phyloP scores from a whole-genome alignment of 2,797 vertebrate species.

The Arrhamphus sclerolepis region DNA sequence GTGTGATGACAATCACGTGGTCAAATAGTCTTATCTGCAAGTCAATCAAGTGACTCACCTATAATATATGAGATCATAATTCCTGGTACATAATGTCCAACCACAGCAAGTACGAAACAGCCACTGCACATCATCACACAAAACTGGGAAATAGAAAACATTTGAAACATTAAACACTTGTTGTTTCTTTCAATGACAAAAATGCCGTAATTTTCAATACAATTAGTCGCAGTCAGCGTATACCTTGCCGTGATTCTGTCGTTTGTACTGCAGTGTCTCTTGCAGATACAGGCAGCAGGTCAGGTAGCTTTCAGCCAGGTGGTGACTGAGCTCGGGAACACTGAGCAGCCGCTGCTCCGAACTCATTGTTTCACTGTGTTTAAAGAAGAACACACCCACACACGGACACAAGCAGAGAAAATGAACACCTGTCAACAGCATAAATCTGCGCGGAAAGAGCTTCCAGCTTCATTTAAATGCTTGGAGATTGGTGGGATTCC shows the following conservation, averaged over 20 bases:
- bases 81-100: slow-evolving; percentile 97
- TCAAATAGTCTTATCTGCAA: neutral
- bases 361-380: slow-evolving; percentile 82
- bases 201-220: neutral
- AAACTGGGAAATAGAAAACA: slow-evolving; percentile 82
- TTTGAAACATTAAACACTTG: too few species aligned
- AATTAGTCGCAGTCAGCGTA: rapidly evolving
- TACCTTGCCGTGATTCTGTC: slow-evolving; percentile 94
- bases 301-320: slow-evolving; percentile 95
- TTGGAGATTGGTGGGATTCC: too few species aligned
- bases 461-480: too few species aligned
- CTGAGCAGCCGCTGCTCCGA: slow-evolving; percentile 90
- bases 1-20: neutral
- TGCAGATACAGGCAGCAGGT: slow-evolving; percentile 92
- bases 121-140: slow-evolving; percentile 90
- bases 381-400: neutral
- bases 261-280: slow-evolving; percentile 95
- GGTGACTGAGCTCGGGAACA: slow-evolving; percentile 92
- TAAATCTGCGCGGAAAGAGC: slow-evolving; percentile 1
- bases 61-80: slow-evolving; percentile 99
- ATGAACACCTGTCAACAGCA: slow-evolving; percentile 1
- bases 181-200: neutral
- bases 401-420: slow-evolving; percentile 8
- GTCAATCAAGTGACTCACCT: slow-evolving; percentile 79
- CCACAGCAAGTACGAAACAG: slow-evolving; percentile 86